A percentile compares a stretch with the other conserved stretches of the same genome.
phyloP scores from a whole-genome alignment of 2,797 vertebrate genomes.

The Hirundo rustica region DNA sequence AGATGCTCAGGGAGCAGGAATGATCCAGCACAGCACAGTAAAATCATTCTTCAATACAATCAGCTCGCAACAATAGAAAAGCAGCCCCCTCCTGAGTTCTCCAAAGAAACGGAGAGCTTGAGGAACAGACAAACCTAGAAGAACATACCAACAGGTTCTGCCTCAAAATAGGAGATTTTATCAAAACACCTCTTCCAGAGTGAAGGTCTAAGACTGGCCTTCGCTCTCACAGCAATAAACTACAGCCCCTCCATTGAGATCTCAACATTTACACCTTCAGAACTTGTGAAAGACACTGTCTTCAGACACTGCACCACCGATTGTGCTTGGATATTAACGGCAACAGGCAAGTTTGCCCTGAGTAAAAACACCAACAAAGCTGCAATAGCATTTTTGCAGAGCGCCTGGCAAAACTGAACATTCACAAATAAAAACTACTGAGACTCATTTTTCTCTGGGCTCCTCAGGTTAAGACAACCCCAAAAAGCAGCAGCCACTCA shows the following conservation, averaged over 20 bases:
- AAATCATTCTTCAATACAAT: background rate
- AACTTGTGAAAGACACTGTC: background rate
- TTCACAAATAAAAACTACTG: accelerated
- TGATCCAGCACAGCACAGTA: background rate
- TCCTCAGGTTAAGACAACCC: background rate
- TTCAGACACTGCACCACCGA: accelerated
- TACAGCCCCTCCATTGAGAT: background rate
- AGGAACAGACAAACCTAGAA: background rate
- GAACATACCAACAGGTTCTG: background rate
- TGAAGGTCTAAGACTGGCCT: background rate
- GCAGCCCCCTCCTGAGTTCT: background rate
- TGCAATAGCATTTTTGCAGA: background rate
- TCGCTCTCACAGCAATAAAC: background rate
- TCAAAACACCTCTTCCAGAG: background rate
- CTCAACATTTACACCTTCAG: background rate
- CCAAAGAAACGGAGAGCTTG: background rate
- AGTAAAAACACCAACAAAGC: background rate
- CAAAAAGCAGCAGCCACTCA: background rate
- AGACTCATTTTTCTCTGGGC: background rate
- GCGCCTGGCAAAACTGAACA: background rate
- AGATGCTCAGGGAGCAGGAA: background rate
- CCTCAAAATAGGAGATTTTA: background rate
- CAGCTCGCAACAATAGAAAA: background rate
- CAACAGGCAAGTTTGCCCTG: background rate
- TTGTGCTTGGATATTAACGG: background rate